A percentile compares a stretch with the other conserved stretches of the same genome.
Conservation (phyloP, 1,140 invertebrate species). For the Zaprionus camerounensis region DNA sequence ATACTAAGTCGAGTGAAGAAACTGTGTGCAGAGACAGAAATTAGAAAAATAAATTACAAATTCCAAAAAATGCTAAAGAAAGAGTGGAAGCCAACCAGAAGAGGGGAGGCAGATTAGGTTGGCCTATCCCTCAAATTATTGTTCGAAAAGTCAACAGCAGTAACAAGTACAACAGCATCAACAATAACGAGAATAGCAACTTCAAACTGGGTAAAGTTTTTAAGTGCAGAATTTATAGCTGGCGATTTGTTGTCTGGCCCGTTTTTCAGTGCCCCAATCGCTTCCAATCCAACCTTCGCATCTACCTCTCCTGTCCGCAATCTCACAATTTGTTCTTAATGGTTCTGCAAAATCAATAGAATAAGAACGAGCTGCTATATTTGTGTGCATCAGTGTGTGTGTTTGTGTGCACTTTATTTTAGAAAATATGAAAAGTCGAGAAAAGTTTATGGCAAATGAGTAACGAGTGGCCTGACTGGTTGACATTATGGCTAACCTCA, state of each 20-base stretch:
- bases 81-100: not conserved
- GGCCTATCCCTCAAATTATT: slow-evolving; percentile 47
- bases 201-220: slow-evolving; percentile 72
- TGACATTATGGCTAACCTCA: slow-evolving; percentile 51
- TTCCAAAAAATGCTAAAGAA: slow-evolving; percentile 16
- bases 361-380: not conserved
- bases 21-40: slow-evolving; percentile 33
- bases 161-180: slow-evolving; percentile 32
- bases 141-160: slow-evolving; percentile 41
- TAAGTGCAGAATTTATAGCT: slow-evolving; percentile 79
- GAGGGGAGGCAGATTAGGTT: slow-evolving; percentile 16
- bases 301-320: not conserved
- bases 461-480: slow-evolving; percentile 71
- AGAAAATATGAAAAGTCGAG: slow-evolving; percentile 80
- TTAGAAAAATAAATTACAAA: slow-evolving; percentile 55
- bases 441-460: slow-evolving; percentile 79
- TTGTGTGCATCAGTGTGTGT: not conserved
- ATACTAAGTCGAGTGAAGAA: slow-evolving; percentile 36
- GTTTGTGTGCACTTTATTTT: slow-evolving; percentile 59
- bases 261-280: slow-evolving; percentile 9
- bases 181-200: slow-evolving; percentile 21
- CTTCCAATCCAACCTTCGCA: not conserved
- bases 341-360: slow-evolving; percentile 74
- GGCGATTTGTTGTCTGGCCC: slow-evolving; percentile 74
- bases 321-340: slow-evolving; percentile 59